These are phyloP conservation scores for Lutraria rhynchaena DNA, from an alignment of 1,140 invertebrate genomes.

Conservation along the genomic window DNA sequence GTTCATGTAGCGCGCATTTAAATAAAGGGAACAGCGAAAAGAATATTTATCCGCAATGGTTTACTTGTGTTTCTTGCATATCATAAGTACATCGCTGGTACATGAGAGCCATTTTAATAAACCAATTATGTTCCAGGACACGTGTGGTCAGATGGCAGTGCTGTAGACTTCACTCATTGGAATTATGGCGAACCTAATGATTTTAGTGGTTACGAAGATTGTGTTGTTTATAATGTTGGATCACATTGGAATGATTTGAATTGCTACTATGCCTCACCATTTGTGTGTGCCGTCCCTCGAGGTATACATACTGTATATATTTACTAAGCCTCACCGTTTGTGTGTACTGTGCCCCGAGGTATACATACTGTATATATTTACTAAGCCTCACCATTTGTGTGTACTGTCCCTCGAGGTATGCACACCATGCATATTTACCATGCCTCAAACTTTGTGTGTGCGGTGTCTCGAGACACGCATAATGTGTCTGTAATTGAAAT, in stretches of 20 bases:
- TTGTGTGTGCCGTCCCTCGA: conserved; percentile 63
- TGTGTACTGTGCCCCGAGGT: conserved; percentile 64
- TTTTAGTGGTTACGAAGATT: conserved; percentile 61
- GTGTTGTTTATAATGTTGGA: conserved; percentile 51
- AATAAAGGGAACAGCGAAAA: too few species aligned
- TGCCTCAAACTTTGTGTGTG: conserved; percentile 62
- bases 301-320: too few species aligned
- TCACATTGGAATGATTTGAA: conserved; percentile 63
- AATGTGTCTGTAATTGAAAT: too few species aligned
- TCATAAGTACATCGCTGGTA: too few species aligned
- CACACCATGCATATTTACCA: too few species aligned
- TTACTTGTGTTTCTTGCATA: too few species aligned
- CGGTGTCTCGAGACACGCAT: conserved; percentile 55
- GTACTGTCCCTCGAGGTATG: conserved; percentile 59
- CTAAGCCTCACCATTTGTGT: conserved; percentile 59
- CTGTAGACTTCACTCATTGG: conserved; percentile 67
- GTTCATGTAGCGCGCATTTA: too few species aligned
- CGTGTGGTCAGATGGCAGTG: conserved; percentile 65
- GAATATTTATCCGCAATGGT: too few species aligned
- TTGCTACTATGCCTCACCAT: conserved; percentile 59
- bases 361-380: too few species aligned
- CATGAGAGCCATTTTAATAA: not conserved
- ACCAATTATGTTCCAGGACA: conserved; percentile 37
- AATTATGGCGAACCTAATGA: conserved; percentile 63
- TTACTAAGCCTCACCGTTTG: conserved; percentile 55